Evolutionary conservation across 2,797 vertebrate genomes (phyloP).

Genomic region (Hipposideros larvatus): DNA sequence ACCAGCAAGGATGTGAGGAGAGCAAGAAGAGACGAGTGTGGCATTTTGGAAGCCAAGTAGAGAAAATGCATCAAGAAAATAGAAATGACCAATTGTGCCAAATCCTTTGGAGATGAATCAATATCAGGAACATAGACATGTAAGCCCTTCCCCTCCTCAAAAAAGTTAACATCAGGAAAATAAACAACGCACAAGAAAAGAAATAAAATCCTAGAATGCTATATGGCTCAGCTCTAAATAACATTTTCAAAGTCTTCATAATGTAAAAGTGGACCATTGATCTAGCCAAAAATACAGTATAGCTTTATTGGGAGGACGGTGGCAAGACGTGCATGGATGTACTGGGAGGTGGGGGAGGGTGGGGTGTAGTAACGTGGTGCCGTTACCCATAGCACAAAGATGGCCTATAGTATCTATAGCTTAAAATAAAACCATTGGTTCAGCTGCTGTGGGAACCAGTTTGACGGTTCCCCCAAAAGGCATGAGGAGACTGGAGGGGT

Average conservation of each 20-base stretch:
- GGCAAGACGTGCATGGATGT: accelerated
- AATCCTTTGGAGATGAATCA: not conserved
- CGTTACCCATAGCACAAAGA: not conserved
- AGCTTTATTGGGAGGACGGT: not conserved
- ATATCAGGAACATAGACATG: not conserved
- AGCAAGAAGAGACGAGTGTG: too few relatives aligned
- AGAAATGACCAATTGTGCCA: accelerated
- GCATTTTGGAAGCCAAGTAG: not conserved
- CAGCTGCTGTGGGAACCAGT: too few relatives aligned
- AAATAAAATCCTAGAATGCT: not conserved
- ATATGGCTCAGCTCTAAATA: not conserved
- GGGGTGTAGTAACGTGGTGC: accelerated
- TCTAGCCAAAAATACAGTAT: not conserved
- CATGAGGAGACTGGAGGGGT: not conserved
- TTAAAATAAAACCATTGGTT: not conserved
- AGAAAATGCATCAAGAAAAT: not conserved
- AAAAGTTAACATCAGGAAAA: not conserved
- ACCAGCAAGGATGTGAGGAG: too few relatives aligned
- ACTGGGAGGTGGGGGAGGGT: accelerated
- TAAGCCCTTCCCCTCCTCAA: not conserved
- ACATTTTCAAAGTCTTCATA: not conserved
- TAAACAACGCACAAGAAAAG: not conserved
- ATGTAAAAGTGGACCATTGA: not conserved
- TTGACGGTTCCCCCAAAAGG: too few relatives aligned
- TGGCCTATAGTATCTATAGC: not conserved